phyloP scores from a whole-genome alignment of 1,140 invertebrate genomes.

The Drosophila virilis region DNA sequence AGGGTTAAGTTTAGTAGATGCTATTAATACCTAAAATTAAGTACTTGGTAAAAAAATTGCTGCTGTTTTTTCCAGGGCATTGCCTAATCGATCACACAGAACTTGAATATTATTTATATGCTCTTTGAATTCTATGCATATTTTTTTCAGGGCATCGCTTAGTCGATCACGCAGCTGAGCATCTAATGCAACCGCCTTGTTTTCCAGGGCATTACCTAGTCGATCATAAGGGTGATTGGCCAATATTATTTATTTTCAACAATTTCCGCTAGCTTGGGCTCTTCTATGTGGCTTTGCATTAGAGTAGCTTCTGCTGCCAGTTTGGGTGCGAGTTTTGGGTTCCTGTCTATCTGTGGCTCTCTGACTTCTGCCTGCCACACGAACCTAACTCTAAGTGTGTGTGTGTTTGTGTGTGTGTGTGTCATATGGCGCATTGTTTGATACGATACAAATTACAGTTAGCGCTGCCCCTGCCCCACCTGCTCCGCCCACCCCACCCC shows the following conservation, averaged over 20 bases:
- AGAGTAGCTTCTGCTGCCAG: slow-evolving; percentile 52
- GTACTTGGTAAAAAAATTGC: too few relatives aligned
- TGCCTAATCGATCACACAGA: too few relatives aligned
- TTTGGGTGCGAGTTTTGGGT: slow-evolving; percentile 24
- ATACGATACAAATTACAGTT: slow-evolving; percentile 63
- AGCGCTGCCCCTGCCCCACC: neutral
- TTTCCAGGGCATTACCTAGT: slow-evolving; percentile 6
- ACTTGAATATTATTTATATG: too few relatives aligned
- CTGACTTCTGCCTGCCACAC: slow-evolving; percentile 22
- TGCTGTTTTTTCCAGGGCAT: too few relatives aligned
- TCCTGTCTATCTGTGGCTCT: slow-evolving; percentile 31
- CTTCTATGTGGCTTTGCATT: slow-evolving; percentile 61
- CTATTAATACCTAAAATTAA: too few relatives aligned
- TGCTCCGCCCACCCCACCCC: neutral
- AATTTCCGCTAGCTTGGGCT: slow-evolving; percentile 50
- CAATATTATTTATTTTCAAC: slow-evolving; percentile 54
- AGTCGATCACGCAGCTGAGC: neutral
- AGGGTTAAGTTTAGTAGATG: too few relatives aligned
- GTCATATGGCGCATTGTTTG: slow-evolving; percentile 77
- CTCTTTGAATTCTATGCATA: neutral
- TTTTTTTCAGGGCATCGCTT: slow-evolving; percentile 5
- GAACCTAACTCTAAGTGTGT: slow-evolving; percentile 24
- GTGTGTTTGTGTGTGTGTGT: slow-evolving; percentile 29
- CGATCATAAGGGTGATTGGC: neutral
- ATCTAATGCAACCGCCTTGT: neutral